Percentiles rank a stretch among this genome's conserved stretches.
Conservation (phyloP, 2,888 invertebrate genomes). For the Brachypalpus laphriformis region DNA sequence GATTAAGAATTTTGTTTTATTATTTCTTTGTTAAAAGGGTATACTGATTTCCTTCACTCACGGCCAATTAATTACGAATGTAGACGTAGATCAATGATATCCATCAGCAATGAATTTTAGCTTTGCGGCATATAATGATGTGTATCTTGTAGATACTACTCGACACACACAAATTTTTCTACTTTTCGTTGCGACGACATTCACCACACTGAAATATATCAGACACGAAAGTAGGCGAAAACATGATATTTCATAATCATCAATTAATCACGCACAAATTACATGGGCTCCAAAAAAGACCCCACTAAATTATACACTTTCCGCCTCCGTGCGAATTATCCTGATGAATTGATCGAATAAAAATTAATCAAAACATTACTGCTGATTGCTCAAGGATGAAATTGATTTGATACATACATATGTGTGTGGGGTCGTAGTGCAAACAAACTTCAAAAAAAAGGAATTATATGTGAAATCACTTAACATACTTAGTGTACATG, state of each 20-base stretch:
- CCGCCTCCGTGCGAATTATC: slow-evolving; percentile 13
- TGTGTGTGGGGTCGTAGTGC: not conserved
- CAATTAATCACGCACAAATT: slow-evolving; percentile 36
- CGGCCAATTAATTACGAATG: slow-evolving; percentile 12
- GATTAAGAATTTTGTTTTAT: not conserved
- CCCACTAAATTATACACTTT: slow-evolving; percentile 26
- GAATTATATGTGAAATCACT: slow-evolving; percentile 10
- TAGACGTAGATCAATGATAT: slow-evolving; percentile 16
- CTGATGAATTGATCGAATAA: slow-evolving; percentile 37
- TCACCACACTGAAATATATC: not conserved
- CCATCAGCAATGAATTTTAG: slow-evolving; percentile 13
- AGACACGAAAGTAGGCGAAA: not conserved
- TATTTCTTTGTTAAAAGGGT: not conserved
- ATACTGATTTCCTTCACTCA: slow-evolving; percentile 5
- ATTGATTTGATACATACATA: slow-evolving; percentile 24
- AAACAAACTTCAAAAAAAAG: slow-evolving; percentile 17
- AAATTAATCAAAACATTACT: slow-evolving; percentile 42
- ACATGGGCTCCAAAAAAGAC: not conserved
- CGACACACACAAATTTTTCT: slow-evolving; percentile 21
- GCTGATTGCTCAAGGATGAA: slow-evolving; percentile 41
- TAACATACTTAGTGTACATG: slow-evolving; percentile 26
- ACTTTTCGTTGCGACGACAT: not conserved
- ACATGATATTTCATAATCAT: slow-evolving; percentile 11
- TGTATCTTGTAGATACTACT: slow-evolving; percentile 8
- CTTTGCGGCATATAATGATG: slow-evolving; percentile 1